Base-by-base conservation (phyloP, 2,888 invertebrate species). In the Subacronicta megacephala region DNA sequence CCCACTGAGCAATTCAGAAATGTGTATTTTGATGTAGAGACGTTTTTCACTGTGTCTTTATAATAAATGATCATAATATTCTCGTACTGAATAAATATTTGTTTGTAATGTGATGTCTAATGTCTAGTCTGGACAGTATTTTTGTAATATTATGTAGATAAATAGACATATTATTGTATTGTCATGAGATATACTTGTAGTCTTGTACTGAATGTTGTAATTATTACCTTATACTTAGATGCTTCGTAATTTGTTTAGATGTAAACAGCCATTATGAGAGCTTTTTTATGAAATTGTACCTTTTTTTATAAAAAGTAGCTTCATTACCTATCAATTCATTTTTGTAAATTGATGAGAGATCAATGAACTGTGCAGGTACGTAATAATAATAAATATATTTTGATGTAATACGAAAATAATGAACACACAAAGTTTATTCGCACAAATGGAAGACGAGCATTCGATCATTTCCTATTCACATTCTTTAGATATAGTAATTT, bases 121-220 rank as follows among this genome's bases (percentile, higher is more conserved):
- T 66, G 62, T 75, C 73, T 75, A 75, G 73, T 75, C 76, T 40
- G 31, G 62, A 60, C 64, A 68, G 76, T 75, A 75, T 73, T 73
- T 75, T 75, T 73, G 47, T 71, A 75, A 36, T 26, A 29, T 57
- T 50, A 51, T 64, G 43, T 63, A 59, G 38, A 33, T 66, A 50
- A 23, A 20, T 49, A 31, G n/a, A 33, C 17, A 23, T 51, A 26
- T 26, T 26, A 18, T 18, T 18, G 9, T 53, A 52, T 45, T 38
- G 13, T 57, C 47, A 49, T 36, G 20, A 41, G 16, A 31, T 45
- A 36, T 50, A 35, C 16, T 35, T 66, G 50, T 65, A 66, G 43
- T 45, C 16, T 35, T 66, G 50, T 65, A 66, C 46, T 45, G 50
- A 62, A 62, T 62, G 45, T 61, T 40, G 35, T 38, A 46, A 52